Evolutionary conservation across 2,888 invertebrate genomes (phyloP).

Genomic region (Hirtodrosophila histrioides): DNA sequence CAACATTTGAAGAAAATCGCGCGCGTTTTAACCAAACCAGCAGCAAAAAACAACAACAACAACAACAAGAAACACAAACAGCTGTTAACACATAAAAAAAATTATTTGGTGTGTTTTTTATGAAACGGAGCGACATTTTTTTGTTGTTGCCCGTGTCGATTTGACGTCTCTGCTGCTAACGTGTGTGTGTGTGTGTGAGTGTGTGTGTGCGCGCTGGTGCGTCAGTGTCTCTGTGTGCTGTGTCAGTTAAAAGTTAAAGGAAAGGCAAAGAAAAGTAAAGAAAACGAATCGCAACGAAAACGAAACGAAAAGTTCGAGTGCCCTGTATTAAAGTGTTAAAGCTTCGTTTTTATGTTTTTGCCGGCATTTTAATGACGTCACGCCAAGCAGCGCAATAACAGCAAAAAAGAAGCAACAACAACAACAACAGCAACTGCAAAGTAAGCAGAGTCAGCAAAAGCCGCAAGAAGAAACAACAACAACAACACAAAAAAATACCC

Average conservation of each 20-base stretch:
- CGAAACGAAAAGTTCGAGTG: slow-evolving; percentile 23
- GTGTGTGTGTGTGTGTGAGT: slow-evolving; percentile 26
- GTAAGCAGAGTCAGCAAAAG: slow-evolving; percentile 52
- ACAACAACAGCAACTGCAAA: slow-evolving; percentile 31
- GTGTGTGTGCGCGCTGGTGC: slow-evolving; percentile 14
- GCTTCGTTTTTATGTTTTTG: slow-evolving; percentile 43
- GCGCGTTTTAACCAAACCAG: slow-evolving; percentile 38
- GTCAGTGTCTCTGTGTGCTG: slow-evolving; percentile 15
- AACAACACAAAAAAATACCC: slow-evolving; percentile 10
- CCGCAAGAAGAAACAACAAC: slow-evolving; percentile 5
- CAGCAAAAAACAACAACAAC: slow-evolving; percentile 4
- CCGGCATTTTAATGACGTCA: slow-evolving; percentile 76
- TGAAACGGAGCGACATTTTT: slow-evolving; percentile 35
- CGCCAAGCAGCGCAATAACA: slow-evolving; percentile 47
- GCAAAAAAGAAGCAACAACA: slow-evolving; percentile 12
- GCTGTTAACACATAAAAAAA: slow-evolving; percentile 33
- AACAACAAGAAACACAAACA: slow-evolving; percentile 29
- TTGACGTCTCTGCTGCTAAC: slow-evolving; percentile 44
- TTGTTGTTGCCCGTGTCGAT: slow-evolving; percentile 39
- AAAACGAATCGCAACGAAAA: slow-evolving; percentile 25
- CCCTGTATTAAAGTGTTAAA: slow-evolving; percentile 21
- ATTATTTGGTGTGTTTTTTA: slow-evolving; percentile 30
- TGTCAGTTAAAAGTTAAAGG: slow-evolving; percentile 32
- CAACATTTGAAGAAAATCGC: slow-evolving; percentile 45
- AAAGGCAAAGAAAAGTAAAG: slow-evolving; percentile 11